phyloP scores from a whole-genome alignment of 1,140 invertebrate species.

The Drosophila asahinai region DNA sequence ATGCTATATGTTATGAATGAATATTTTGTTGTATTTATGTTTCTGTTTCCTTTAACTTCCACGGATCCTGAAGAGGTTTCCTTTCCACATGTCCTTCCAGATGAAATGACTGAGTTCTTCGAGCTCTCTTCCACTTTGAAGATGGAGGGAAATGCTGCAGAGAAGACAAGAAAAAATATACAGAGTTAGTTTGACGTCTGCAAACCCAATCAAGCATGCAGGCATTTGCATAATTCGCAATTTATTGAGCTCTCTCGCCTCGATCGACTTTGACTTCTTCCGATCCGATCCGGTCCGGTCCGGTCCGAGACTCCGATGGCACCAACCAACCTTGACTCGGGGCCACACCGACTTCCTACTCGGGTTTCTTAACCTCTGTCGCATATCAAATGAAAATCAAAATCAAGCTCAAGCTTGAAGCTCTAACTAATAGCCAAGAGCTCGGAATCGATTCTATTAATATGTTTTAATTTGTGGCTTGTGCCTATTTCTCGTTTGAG shows the following conservation, averaged over 20 bases:
- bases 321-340: slow-evolving; percentile 35
- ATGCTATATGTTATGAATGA: slow-evolving; percentile 80
- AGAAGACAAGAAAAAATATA: slow-evolving; percentile 10
- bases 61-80: slow-evolving; percentile 2
- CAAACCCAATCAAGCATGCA: slow-evolving; percentile 33
- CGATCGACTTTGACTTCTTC: slow-evolving; percentile 35
- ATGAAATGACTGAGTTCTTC: slow-evolving; percentile 21
- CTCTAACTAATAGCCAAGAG: slow-evolving; percentile 1
- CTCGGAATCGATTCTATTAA: slow-evolving; percentile 23
- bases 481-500: slow-evolving; percentile 22
- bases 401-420: slow-evolving; percentile 17
- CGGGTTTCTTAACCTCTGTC: slow-evolving; percentile 47
- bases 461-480: slow-evolving; percentile 25
- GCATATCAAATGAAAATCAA: slow-evolving; percentile 21
- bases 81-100: slow-evolving; percentile 13
- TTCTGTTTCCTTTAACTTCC: slow-evolving; percentile 22
- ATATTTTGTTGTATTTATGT: slow-evolving; percentile 54
- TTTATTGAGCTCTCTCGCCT: slow-evolving; percentile 34
- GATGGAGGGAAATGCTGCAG: slow-evolving; percentile 30
- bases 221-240: slow-evolving; percentile 48
- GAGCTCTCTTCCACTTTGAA: slow-evolving; percentile 22
- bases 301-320: neutral
- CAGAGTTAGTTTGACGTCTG: slow-evolving; percentile 36
- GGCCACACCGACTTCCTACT: slow-evolving; percentile 37
- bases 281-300: slow-evolving; percentile 20